Conservation (phyloP, 1,140 invertebrate genomes). For the Zophobas atratus region DNA sequence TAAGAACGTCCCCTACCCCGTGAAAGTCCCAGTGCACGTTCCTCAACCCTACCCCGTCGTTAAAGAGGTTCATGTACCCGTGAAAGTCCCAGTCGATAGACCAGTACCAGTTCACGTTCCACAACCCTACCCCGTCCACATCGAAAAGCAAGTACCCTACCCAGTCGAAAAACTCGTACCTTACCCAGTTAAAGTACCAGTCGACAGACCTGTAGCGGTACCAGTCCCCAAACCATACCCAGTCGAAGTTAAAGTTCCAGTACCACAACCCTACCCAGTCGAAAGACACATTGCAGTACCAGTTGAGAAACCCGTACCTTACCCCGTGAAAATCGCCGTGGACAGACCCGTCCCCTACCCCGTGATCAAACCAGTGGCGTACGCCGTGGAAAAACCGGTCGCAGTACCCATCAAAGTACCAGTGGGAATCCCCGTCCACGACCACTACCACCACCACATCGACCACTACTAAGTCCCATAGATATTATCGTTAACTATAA, state of each 20-base stretch:
- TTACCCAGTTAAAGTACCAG: conserved; percentile 80
- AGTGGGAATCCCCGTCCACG: conserved; percentile 56
- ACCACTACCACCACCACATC: conserved; percentile 35
- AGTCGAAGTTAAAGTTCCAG: conserved; percentile 76
- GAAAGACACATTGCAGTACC: conserved; percentile 73
- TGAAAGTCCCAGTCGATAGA: conserved; percentile 75
- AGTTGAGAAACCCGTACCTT: conserved; percentile 73
- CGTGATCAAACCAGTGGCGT: conserved; percentile 69
- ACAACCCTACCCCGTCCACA: conserved; percentile 74
- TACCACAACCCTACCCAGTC: conserved; percentile 78
- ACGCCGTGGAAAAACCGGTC: conserved; percentile 67
- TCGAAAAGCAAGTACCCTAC: conserved; percentile 74
- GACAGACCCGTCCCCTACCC: conserved; percentile 73
- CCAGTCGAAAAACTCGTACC: conserved; percentile 78
- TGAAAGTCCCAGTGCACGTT: conserved; percentile 77
- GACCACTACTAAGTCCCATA: conserved; percentile 51
- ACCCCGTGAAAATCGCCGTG: conserved; percentile 74
- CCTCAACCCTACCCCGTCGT: conserved; percentile 77
- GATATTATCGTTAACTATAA: conserved; percentile 57
- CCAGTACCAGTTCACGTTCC: conserved; percentile 76
- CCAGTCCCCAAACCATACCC: conserved; percentile 75
- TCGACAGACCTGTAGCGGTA: conserved; percentile 78
- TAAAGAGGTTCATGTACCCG: conserved; percentile 76
- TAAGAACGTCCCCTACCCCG: conserved; percentile 75
- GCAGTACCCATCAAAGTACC: conserved; percentile 70